Percentiles rank a stretch among this genome's conserved stretches.
Evolutionary conservation across 1,140 invertebrate species (phyloP).

Genomic region (Apis dorsata): DNA sequence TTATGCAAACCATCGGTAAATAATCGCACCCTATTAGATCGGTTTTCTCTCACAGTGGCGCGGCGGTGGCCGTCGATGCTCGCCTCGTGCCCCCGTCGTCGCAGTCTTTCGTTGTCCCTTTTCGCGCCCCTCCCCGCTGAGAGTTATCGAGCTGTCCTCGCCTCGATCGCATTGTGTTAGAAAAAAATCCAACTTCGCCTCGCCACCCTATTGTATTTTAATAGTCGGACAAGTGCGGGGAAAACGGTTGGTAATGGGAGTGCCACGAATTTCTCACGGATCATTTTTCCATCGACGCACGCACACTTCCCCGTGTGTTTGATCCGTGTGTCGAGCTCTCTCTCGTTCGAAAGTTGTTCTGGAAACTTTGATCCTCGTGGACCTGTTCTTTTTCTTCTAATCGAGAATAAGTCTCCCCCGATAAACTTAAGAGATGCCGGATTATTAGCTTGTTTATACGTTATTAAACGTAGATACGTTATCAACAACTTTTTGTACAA

Average conservation of each 20-base stretch:
- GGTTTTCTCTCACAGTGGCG: constrained; percentile 12
- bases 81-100: no score
- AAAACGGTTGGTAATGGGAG: constrained; percentile 22
- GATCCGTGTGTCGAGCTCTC: background rate
- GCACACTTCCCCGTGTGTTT: background rate
- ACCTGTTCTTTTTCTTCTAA: background rate
- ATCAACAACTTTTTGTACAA: no score
- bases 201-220: constrained; percentile 47
- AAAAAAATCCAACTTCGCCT: constrained; percentile 25
- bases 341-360: background rate
- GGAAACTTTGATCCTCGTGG: background rate
- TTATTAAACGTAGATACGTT: no score
- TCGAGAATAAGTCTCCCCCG: background rate
- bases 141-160: constrained; percentile 23
- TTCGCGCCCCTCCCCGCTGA: constrained; percentile 1
- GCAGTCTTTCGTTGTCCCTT: background rate
- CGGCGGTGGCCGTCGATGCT: background rate
- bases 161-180: constrained; percentile 16
- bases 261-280: constrained; percentile 33
- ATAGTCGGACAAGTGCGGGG: background rate
- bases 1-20: constrained; percentile 54
- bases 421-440: no score
- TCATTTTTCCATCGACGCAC: background rate
- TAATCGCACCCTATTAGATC: constrained; percentile 51
- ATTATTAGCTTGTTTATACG: no score